These are phyloP conservation scores for Diabrotica balteata DNA, from an alignment of 2,888 invertebrate genomes.

Conservation along the genomic window DNA sequence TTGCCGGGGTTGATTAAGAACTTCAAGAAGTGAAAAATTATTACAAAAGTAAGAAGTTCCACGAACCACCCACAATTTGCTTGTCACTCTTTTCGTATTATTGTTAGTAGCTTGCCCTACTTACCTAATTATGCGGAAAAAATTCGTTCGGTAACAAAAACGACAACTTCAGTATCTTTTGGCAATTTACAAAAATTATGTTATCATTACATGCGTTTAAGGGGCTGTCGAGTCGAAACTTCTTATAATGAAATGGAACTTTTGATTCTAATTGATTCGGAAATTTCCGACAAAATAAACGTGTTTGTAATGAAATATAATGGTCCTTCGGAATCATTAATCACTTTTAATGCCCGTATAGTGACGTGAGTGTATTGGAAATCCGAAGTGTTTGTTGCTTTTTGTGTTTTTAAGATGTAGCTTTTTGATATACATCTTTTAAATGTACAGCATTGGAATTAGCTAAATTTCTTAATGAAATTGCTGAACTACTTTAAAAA, in stretches of 20 bases:
- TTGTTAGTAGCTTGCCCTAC: conserved; percentile 5
- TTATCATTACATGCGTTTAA: not conserved
- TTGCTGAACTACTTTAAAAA: too few species aligned
- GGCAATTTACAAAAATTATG: not conserved
- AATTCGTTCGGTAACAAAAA: not conserved
- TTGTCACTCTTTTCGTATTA: conserved; percentile 1
- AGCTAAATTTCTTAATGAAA: too few species aligned
- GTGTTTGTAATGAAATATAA: not conserved
- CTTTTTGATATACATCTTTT: too few species aligned
- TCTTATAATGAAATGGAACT: not conserved
- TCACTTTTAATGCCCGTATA: not conserved
- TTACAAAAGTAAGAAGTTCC: not conserved
- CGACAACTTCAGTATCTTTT: not conserved
- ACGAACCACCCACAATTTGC: not conserved
- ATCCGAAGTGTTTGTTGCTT: too few species aligned
- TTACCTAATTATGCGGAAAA: conserved; percentile 1
- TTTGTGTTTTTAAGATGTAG: too few species aligned
- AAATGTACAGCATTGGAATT: too few species aligned
- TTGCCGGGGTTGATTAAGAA: not conserved
- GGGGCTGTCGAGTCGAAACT: not conserved
- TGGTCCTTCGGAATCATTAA: not conserved
- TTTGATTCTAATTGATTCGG: not conserved
- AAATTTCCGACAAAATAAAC: not conserved
- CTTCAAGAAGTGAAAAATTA: not conserved
- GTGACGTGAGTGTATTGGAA: too few species aligned